These are phyloP conservation scores for Antedon mediterranea DNA, from an alignment of 53 echinoderm and acorn worm genomes.

Conservation along the genomic window DNA sequence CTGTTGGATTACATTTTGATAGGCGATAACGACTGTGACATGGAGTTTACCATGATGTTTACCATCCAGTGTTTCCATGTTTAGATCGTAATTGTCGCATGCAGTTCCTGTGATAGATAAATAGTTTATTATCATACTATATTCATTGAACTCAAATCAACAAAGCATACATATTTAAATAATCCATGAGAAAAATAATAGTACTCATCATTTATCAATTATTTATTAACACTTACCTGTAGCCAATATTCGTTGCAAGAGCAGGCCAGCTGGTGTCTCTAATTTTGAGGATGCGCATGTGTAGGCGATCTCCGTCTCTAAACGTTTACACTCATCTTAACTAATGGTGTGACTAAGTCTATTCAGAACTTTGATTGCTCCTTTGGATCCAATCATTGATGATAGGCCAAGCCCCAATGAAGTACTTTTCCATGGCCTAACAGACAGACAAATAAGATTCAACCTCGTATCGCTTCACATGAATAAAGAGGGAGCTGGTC, in stretches of 20 bases:
- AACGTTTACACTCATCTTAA: conserved; percentile 10
- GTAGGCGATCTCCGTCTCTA: conserved; percentile 16
- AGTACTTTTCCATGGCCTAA: conserved; percentile 6
- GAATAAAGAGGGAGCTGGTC: too few relatives aligned
- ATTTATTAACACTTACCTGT: conserved; percentile 12
- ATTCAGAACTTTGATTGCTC: conserved; percentile 5
- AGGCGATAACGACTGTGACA: too few relatives aligned
- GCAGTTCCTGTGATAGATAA: neutral
- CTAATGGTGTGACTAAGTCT: conserved; percentile 9
- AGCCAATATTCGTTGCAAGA: neutral
- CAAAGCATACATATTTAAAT: neutral
- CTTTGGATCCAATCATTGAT: conserved; percentile 15
- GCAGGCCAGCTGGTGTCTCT: conserved; percentile 3
- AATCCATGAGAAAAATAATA: too few relatives aligned
- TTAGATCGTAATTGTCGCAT: too few relatives aligned
- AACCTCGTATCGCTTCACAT: too few relatives aligned
- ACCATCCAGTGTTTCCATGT: too few relatives aligned
- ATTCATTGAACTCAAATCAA: too few relatives aligned
- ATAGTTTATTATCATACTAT: neutral
- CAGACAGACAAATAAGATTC: too few relatives aligned
- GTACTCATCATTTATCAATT: neutral
- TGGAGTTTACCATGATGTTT: neutral
- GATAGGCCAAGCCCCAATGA: neutral
- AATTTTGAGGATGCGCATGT: conserved; percentile 6
- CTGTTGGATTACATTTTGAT: too few relatives aligned